phyloP scores from a whole-genome alignment of 2,888 invertebrate species.

The Apeira syringaria region DNA sequence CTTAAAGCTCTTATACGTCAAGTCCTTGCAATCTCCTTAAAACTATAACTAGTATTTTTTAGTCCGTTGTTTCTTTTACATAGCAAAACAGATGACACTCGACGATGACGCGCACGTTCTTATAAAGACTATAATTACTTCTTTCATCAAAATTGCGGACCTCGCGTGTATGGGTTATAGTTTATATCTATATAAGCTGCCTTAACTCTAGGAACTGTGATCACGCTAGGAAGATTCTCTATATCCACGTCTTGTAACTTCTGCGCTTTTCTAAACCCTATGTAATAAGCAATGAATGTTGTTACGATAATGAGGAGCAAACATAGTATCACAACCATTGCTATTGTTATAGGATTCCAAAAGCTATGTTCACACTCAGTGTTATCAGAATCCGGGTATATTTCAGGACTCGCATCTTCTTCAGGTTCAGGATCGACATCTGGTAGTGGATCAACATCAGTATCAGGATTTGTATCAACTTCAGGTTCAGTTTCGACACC shows the following conservation, averaged over 20 bases:
- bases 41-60: no score
- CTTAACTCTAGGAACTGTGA: slow-evolving; percentile 8
- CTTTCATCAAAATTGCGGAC: neutral
- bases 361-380: slow-evolving; percentile 2
- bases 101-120: no score
- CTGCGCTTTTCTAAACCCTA: slow-evolving; percentile 10
- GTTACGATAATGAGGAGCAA: slow-evolving; percentile 3
- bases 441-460: slow-evolving; percentile 7
- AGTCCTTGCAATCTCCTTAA: no score
- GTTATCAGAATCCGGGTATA: neutral
- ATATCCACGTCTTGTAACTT: slow-evolving; percentile 7
- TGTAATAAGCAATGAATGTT: slow-evolving; percentile 6
- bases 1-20: no score
- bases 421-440: neutral
- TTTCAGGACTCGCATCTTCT: slow-evolving; percentile 9
- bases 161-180: neutral
- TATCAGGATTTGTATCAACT: slow-evolving; percentile 16
- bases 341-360: slow-evolving; percentile 20
- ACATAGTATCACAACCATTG: slow-evolving; percentile 15
- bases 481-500: slow-evolving; percentile 3
- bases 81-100: no score
- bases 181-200: slow-evolving; percentile 4
- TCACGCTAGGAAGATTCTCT: slow-evolving; percentile 3
- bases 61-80: no score
- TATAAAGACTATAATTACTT: no score